Evolutionary conservation across 2,888 invertebrate species (phyloP), one percentile per base, ranked within the genome.

Genomic region (Cetonia aurata): DNA sequence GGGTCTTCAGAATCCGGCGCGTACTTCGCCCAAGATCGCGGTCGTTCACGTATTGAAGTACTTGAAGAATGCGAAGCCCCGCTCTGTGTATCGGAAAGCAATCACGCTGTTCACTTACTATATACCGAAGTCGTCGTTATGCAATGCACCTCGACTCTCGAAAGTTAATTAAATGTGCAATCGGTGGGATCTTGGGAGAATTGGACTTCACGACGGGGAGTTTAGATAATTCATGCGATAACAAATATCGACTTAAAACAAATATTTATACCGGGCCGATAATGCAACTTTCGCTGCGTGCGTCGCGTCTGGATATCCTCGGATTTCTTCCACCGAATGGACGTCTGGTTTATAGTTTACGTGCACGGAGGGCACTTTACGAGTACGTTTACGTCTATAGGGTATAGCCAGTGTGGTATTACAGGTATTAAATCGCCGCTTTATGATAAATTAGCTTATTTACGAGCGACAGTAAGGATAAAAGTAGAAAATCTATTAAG

Each of bases 161-260:
- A 56, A 56, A 56, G 56, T 56, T 56, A 56, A 56, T 56, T 56
- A 56, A 56, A 56, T 56, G 56, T 56, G 56, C 56, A 56, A 56
- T 56, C 56, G 56, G 10, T 33, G 44, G 2, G 44, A 56, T 56
- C 56, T 53, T 9, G 8, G 13, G 1, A 33, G 56, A 56, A 56
- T 56, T 56, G 56, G 56, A 15, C 56, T 56, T 56, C 56, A 37
- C 56, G 1, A 33, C 56, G 37, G 56, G 53, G 19, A 19, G 15
- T 37, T 19, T 13, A 56, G 56, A 56, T 56, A 56, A 56, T 37
- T 44, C 44, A 6, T 44, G 10, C 44, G 44, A 44, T 44, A 44
- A 44, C 44, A 44, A 44, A 44, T 44, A 44, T 44, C 44, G 13
- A 6, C 44, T 44, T 44, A 44, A 44, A 44, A 44, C 13, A 44